Evolutionary conservation across 1,140 invertebrate species (phyloP).

Genomic region (Drosophila burlai): DNA sequence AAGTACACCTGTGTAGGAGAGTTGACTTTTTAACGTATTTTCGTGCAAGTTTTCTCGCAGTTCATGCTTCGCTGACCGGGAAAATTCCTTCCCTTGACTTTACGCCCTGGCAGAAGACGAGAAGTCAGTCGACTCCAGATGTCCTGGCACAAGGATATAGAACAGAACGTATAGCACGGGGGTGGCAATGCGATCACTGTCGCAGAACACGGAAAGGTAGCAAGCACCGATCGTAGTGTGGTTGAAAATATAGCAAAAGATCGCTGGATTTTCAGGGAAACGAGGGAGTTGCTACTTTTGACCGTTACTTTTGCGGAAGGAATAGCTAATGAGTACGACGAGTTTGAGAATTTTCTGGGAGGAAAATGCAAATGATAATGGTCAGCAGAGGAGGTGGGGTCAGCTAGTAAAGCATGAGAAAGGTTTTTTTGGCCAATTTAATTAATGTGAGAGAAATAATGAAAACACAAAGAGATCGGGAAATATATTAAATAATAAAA

Average conservation of each 20-base stretch:
- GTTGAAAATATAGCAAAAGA: constrained; percentile 27
- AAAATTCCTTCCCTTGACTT: constrained; percentile 24
- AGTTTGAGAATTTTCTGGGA: constrained; percentile 26
- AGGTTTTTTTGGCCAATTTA: not conserved
- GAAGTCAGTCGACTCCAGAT: constrained; percentile 39
- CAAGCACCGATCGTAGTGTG: constrained; percentile 29
- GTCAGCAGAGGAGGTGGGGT: not conserved
- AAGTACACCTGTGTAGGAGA: constrained; percentile 45
- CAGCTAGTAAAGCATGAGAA: constrained; percentile 2
- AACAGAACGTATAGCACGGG: constrained; percentile 18
- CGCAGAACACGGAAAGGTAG: constrained; percentile 22
- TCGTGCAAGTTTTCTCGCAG: constrained; percentile 56
- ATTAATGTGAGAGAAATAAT: not conserved
- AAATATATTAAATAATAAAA: no score
- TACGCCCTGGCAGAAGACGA: constrained; percentile 44
- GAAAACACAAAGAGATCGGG: not conserved
- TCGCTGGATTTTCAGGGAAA: constrained; percentile 22
- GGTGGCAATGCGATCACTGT: constrained; percentile 38
- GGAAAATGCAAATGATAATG: constrained; percentile 30
- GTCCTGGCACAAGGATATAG: constrained; percentile 33
- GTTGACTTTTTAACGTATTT: constrained; percentile 70
- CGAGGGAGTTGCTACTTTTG: not conserved
- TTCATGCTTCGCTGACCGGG: constrained; percentile 61
- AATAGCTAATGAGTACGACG: constrained; percentile 32
- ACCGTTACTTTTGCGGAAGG: constrained; percentile 40